Conservation (phyloP, 2,113 vertebrate genomes). For the Rhynchomys soricoides region DNA sequence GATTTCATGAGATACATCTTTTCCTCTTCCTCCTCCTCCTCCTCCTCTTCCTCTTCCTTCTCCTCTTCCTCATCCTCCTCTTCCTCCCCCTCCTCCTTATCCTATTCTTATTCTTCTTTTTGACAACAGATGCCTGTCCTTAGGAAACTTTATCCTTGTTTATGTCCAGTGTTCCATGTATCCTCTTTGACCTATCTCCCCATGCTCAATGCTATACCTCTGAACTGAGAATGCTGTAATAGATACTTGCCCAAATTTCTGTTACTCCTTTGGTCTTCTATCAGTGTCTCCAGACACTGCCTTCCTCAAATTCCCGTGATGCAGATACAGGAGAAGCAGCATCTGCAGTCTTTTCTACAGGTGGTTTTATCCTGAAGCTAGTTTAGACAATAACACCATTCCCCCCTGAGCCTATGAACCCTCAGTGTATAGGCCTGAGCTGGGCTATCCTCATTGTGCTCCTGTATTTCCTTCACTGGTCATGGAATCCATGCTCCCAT, state of each 20-base stretch:
- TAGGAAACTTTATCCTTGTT: neutral
- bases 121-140: neutral
- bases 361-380: neutral
- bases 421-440: neutral
- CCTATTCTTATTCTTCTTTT: too few species aligned
- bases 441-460: neutral
- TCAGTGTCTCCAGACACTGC: accelerated
- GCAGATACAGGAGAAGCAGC: neutral
- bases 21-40: neutral
- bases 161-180: neutral
- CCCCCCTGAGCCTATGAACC: neutral
- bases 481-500: neutral
- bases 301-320: neutral
- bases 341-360: neutral
- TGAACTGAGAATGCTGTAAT: too few species aligned
- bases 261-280: neutral
- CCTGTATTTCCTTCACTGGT: neutral
- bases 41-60: too few species aligned
- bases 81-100: too few species aligned
- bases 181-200: neutral
- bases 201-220: neutral
- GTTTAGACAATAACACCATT: neutral
- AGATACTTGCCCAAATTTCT: neutral
- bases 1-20: neutral
- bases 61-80: too few species aligned